phyloP scores from a whole-genome alignment of 2,797 vertebrate species.

The Lates japonicus region DNA sequence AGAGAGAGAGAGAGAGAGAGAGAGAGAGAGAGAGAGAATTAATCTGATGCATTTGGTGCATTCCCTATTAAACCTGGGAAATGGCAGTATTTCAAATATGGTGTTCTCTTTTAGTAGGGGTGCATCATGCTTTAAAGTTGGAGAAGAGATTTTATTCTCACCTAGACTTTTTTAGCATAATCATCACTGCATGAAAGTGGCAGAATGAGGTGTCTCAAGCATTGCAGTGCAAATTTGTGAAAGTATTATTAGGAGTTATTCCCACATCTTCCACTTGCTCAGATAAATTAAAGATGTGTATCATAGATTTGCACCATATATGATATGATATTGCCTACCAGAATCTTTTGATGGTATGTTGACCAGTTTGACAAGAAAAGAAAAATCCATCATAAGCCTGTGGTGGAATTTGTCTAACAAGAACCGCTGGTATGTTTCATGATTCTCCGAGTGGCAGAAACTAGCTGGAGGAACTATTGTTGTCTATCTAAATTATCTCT shows the following conservation, averaged over 20 bases:
- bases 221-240: not conserved
- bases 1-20: no score
- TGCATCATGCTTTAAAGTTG: not conserved
- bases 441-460: slow-evolving; percentile 1
- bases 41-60: not conserved
- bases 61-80: not conserved
- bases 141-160: not conserved
- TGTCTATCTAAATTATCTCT: not conserved
- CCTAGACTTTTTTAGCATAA: not conserved
- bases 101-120: not conserved
- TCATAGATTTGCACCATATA: not conserved
- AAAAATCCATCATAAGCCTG: not conserved
- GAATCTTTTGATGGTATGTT: not conserved
- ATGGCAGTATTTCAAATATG: not conserved
- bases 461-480: not conserved
- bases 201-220: not conserved
- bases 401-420: slow-evolving; percentile 6
- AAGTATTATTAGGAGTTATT: not conserved
- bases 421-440: not conserved
- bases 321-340: not conserved
- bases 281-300: not conserved
- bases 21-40: no score
- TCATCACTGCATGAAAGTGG: not conserved
- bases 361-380: not conserved
- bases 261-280: not conserved